phyloP scores from a whole-genome alignment of 2,113 vertebrate species.

The Engraulis encrasicolus region DNA sequence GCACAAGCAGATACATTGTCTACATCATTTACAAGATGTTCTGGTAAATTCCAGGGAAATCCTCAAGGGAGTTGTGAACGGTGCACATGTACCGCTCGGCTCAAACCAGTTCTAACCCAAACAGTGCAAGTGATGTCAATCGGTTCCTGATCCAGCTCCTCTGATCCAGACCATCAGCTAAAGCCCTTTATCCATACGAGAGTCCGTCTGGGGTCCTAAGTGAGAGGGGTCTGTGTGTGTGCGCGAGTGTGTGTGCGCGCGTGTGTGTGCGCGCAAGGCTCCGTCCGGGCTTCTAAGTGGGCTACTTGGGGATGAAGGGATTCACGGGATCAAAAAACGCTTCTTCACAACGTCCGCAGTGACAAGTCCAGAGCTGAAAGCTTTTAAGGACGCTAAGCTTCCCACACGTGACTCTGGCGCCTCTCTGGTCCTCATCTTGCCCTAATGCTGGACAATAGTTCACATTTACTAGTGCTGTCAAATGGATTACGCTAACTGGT shows the following conservation, averaged over 20 bases:
- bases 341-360: neutral
- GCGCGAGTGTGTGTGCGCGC: too few relatives aligned
- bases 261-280: too few relatives aligned
- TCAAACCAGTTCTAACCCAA: neutral
- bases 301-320: conserved; percentile 13
- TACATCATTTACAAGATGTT: neutral
- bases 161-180: neutral
- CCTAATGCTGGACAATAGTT: neutral
- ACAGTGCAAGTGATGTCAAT: neutral
- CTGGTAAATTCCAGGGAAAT: neutral
- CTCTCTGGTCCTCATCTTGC: neutral
- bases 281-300: neutral
- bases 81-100: neutral
- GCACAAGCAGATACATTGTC: neutral
- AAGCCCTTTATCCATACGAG: conserved; percentile 3
- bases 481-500: too few relatives aligned
- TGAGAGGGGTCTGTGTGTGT: too few relatives aligned
- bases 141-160: neutral
- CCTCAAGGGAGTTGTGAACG: neutral
- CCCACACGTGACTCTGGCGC: neutral
- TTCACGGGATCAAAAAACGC: neutral
- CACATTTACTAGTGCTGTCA: neutral
- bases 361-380: neutral
- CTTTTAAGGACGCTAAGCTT: neutral
- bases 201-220: conserved; percentile 1